A percentile compares a stretch with the other conserved stretches of the same genome.
phyloP scores from a whole-genome alignment of 2,113 vertebrate species.

The Clarias magur region DNA sequence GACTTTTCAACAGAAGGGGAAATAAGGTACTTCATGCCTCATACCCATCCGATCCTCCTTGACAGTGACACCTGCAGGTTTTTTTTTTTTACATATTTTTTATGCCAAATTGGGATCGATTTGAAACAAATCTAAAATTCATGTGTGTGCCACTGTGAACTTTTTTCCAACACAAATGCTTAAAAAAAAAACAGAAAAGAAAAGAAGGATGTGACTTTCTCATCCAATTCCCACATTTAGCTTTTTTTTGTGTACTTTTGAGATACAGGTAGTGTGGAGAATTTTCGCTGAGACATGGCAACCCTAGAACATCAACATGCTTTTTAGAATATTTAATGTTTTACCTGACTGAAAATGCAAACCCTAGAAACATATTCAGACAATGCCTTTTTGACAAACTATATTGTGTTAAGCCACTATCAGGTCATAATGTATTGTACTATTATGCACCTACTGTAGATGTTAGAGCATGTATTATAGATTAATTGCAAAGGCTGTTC shows the following conservation, averaged over 20 bases:
- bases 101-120: background rate
- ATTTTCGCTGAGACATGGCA: background rate
- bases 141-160: background rate
- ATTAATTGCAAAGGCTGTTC: background rate
- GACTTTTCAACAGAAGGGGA: background rate
- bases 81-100: background rate
- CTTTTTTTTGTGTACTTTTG: no score
- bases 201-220: no score
- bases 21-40: background rate
- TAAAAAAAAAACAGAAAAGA: background rate
- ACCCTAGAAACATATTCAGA: background rate
- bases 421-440: no score
- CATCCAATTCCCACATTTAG: no score
- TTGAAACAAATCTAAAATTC: background rate
- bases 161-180: background rate
- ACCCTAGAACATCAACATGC: background rate
- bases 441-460: no score
- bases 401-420: background rate
- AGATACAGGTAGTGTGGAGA: background rate
- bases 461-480: background rate
- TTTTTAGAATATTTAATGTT: background rate
- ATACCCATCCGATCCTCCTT: background rate
- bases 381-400: background rate
- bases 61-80: background rate
- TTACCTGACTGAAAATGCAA: background rate